Base-by-base conservation (phyloP, 2,797 vertebrate species). In the Masticophis lateralis region DNA sequence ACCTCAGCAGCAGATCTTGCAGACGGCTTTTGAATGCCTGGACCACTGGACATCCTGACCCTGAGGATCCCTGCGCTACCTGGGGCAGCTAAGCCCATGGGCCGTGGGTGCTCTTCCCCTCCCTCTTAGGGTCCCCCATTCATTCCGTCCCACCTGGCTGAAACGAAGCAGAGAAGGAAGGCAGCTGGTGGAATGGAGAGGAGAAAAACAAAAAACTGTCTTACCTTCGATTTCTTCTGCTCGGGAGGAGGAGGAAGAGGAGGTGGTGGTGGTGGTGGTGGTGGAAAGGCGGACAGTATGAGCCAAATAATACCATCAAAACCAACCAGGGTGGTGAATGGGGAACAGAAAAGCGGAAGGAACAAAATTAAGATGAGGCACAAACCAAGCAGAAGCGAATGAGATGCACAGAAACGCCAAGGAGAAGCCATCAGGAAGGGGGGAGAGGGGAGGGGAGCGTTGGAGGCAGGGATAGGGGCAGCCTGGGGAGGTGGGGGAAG, bases 181-280 rank as follows among this genome's bases (percentile, higher is more conserved):
- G 87, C 43, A 69, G 93, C 89, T 91, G 91, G 74, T 88, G 90
- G 91, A 94, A 90, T 95, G 94, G 69, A 92, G 90, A 94, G 90
- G 90, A 37, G 28, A 27, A 59, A 87, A 87, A 43, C 95, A 89
- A 91, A 93, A 86, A 55, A 69, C 51, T 25, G 57, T 95, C 98
- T 97, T 98, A 98, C 98, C 98, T 98, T 98, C 98, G 51, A 98
- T 98, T 97, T 99, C 98, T 96, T 99, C 99, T 98, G 98, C 97
- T 98, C 96, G 95, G 95, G 92, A 97, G 93, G 95, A 96, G 95
- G 94, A 32, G 28, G 9, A 2, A 2, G 37, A 37, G 37, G 37
- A 37, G 37, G 37, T 59, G 56, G 57, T 59, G 83, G 51, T 87
- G 94, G 95, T 90, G 96, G 96, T 95, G 91, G 92, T 93, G 93